These are phyloP conservation scores for Pherbina coryleti DNA, from an alignment of 2,888 invertebrate species.

Conservation along the genomic window DNA sequence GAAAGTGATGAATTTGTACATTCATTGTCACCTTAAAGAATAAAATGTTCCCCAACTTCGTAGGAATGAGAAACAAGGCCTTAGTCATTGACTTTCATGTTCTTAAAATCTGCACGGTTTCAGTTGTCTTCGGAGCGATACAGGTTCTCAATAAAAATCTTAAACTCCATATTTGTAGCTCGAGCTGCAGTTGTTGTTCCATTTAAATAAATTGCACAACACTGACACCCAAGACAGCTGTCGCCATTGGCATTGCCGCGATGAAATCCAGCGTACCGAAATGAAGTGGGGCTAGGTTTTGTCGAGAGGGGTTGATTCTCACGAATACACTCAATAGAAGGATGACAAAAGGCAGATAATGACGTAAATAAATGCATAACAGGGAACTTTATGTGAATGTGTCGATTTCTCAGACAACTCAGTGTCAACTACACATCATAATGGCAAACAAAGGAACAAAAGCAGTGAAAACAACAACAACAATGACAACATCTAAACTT, in stretches of 20 bases:
- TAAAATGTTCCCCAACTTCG: no score
- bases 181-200: no score
- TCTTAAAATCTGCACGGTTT: no score
- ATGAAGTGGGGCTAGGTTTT: background rate
- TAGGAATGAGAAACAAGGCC: no score
- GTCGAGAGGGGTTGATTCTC: background rate
- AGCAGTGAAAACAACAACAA: slow-evolving; percentile 11
- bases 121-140: no score
- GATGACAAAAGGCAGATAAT: slow-evolving; percentile 4
- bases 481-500: background rate
- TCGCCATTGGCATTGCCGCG: background rate
- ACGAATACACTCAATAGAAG: background rate
- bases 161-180: no score
- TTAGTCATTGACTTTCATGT: no score
- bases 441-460: background rate
- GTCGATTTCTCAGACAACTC: slow-evolving; percentile 21
- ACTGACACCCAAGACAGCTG: background rate
- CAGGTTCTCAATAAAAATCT: no score
- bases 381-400: background rate
- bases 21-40: no score
- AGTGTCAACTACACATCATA: background rate
- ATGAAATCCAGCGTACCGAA: background rate
- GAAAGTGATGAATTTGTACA: no score
- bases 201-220: background rate
- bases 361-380: slow-evolving; percentile 27